Base-by-base conservation (phyloP, 2,888 invertebrate species). In the Leptura quadrifasciata region DNA sequence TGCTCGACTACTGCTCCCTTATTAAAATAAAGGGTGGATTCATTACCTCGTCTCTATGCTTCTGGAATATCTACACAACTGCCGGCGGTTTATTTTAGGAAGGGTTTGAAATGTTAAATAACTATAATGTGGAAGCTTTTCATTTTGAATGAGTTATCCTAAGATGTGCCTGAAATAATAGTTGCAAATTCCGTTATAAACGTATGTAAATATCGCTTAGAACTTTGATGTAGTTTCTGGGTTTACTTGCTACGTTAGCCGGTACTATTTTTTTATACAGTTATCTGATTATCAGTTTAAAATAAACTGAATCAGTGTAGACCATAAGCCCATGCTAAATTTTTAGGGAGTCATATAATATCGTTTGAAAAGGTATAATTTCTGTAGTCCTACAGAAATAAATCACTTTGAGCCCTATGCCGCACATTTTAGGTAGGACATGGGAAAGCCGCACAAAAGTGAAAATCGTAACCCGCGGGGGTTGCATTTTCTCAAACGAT, bases 1-100 rank as follows among this genome's bases (percentile, higher is more conserved):
- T 21, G 54, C 52, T 2, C 21, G 20, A 8, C 39, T 24, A 24
- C 54, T 54, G 18, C 67, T 52, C 69, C 17, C 47, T 58, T 58
- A 68, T 68, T 68, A 31, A 68, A 68, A 68, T 68, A 55, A 57
- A 24, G 27, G 8, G 47, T 31, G 12, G 57, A 58, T 58, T 58
- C 58, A 17, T 24, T 69, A 17, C 35, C 58, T 39, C 39, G 21
- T 31, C 57, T 52, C 27, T 35, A 1, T 39, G 12, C 21, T 18
- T 2, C 58, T 15, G 39, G 18, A 39, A 58, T 69, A 54, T 27
- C n/a, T 69, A 64, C 39, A 20, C 18, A 64, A 39, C 64, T 54
- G 20, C 6, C 35, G 27, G 63, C 64, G 17, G 35, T 64, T 64
- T 64, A 64, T 64, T 64, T 64, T 64, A 21, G 64, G 20, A 64